A percentile compares a stretch with the other conserved stretches of the same genome.
Conservation (phyloP, 2,888 invertebrate species). For the Leptura quadrifasciata region DNA sequence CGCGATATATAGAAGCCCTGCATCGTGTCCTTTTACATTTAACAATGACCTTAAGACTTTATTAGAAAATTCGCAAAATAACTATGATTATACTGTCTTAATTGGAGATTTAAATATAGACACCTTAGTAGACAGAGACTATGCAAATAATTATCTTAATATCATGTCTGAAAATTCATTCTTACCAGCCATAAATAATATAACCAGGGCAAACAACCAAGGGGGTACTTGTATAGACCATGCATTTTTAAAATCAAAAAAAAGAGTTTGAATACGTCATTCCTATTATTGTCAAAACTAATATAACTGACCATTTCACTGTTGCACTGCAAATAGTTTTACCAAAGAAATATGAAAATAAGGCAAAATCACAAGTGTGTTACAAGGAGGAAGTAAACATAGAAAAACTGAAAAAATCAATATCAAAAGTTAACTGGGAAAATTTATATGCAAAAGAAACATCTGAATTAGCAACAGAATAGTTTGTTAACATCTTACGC, state of each 20-base stretch:
- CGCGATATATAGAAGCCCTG: not conserved
- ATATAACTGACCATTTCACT: not conserved
- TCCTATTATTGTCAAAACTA: not conserved
- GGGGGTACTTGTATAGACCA: too few relatives aligned
- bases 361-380: not conserved
- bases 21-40: not conserved
- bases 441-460: not conserved
- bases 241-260: too few relatives aligned
- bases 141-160: too few relatives aligned
- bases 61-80: not conserved
- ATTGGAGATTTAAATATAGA: too few relatives aligned
- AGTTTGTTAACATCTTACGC: too few relatives aligned
- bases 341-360: not conserved
- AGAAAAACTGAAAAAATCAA: not conserved
- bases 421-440: not conserved
- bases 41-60: not conserved
- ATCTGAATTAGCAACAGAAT: not conserved
- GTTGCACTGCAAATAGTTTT: not conserved
- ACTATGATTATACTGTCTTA: too few relatives aligned
- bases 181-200: too few relatives aligned
- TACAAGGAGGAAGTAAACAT: not conserved
- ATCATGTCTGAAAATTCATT: too few relatives aligned
- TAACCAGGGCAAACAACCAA: too few relatives aligned
- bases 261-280: not conserved
- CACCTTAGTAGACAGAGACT: too few relatives aligned